A percentile compares a stretch with the other conserved stretches of the same genome.
Conservation (phyloP, 1,140 invertebrate species). For the Drosophila mayri region DNA sequence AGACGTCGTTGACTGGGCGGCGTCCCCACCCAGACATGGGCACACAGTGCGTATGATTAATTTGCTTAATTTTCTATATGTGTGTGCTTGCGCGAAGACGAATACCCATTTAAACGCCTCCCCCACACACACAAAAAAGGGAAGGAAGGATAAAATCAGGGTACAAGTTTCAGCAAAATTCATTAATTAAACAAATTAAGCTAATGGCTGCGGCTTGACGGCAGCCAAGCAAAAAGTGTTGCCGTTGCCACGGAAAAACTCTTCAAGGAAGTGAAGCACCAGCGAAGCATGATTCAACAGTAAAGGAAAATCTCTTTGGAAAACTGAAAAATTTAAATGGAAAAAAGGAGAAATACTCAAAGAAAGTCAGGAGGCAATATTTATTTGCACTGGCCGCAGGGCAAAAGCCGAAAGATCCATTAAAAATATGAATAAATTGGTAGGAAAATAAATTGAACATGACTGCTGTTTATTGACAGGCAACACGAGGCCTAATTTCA, state of each 20-base stretch:
- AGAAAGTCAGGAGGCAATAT: constrained; percentile 29
- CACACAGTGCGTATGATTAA: constrained; percentile 78
- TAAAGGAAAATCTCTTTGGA: constrained; percentile 29
- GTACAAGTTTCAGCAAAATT: constrained; percentile 54
- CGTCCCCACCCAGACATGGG: background rate
- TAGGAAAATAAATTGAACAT: constrained; percentile 39
- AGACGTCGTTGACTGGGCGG: constrained; percentile 15
- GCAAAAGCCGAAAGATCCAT: constrained; percentile 20
- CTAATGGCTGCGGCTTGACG: constrained; percentile 54
- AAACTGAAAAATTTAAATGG: constrained; percentile 16
- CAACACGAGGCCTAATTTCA: constrained; percentile 31
- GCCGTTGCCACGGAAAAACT: constrained; percentile 31
- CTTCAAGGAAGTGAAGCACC: background rate
- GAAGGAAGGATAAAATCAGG: constrained; percentile 39
- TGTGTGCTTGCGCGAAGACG: constrained; percentile 10
- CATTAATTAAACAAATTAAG: constrained; percentile 63
- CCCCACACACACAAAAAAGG: constrained; percentile 3
- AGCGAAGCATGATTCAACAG: constrained; percentile 19
- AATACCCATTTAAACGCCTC: constrained; percentile 48
- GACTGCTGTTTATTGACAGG: constrained; percentile 26
- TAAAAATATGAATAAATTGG: constrained; percentile 51
- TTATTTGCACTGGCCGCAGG: constrained; percentile 30
- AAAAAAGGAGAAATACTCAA: constrained; percentile 8
- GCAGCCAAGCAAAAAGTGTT: constrained; percentile 42
- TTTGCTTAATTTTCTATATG: constrained; percentile 58